Conservation (phyloP, 2,113 vertebrate genomes). For the Jaculus jaculus region DNA sequence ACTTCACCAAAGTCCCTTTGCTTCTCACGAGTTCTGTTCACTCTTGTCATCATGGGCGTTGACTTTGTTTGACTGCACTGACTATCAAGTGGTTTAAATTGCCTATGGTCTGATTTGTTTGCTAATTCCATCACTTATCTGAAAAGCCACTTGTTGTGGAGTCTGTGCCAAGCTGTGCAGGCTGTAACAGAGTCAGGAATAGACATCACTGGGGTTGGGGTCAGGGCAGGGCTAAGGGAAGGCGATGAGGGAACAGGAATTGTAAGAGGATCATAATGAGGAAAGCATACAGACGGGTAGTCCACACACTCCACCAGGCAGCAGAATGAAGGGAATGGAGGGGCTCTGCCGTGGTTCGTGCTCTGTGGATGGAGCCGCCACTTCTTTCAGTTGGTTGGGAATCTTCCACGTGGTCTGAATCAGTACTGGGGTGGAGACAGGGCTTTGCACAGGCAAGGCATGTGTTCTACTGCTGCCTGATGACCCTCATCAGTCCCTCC, state of each 20-base stretch:
- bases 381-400: not conserved
- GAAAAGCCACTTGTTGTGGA: not conserved
- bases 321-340: not conserved
- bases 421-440: not conserved
- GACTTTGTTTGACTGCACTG: too few relatives aligned
- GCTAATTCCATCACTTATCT: not conserved
- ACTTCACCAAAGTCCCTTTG: accelerated
- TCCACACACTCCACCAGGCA: too few relatives aligned
- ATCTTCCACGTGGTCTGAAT: not conserved
- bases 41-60: not conserved
- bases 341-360: not conserved
- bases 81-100: not conserved
- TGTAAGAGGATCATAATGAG: not conserved
- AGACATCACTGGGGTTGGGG: not conserved
- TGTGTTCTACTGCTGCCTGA: not conserved
- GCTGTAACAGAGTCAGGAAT: not conserved
- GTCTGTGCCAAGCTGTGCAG: not conserved
- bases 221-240: not conserved
- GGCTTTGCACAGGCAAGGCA: not conserved
- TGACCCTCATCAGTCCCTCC: not conserved
- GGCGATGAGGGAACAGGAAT: not conserved
- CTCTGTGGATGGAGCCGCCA: not conserved
- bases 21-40: not conserved
- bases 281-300: accelerated
- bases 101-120: not conserved